phyloP scores from a whole-genome alignment of 2,113 vertebrate genomes.

The Forbesichthys papilliferus region DNA sequence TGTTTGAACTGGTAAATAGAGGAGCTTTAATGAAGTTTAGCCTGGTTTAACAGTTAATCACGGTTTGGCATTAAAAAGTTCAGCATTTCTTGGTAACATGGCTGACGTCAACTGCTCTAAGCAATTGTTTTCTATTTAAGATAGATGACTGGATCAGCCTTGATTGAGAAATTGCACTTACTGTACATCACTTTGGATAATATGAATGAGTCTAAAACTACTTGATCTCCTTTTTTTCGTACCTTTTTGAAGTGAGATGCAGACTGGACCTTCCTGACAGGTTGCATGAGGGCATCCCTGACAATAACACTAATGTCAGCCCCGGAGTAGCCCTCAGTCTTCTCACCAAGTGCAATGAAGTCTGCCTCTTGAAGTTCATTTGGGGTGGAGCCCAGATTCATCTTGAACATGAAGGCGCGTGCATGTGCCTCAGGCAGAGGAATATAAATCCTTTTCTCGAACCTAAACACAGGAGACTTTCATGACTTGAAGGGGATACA shows the following conservation, averaged over 20 bases:
- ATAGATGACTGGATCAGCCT: no score
- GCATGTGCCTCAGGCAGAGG: constrained; percentile 90
- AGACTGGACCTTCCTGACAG: constrained; percentile 89
- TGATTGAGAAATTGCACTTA: no score
- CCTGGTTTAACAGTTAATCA: no score
- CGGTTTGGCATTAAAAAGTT: no score
- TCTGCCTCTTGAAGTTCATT: constrained; percentile 79
- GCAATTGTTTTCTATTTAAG: no score
- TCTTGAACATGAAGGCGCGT: constrained; percentile 86
- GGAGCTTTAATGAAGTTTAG: no score
- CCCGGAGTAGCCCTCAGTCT: constrained; percentile 88
- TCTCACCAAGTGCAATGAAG: constrained; percentile 82
- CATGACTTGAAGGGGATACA: neutral
- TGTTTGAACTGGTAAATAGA: no score
- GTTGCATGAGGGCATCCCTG: constrained; percentile 92
- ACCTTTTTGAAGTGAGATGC: constrained; percentile 93
- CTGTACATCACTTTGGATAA: no score
- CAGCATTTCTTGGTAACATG: no score
- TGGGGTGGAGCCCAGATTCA: constrained; percentile 87
- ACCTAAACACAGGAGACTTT: constrained; percentile 69
- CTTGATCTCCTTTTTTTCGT: constrained; percentile 17
- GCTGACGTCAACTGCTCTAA: no score
- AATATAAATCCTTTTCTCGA: constrained; percentile 95
- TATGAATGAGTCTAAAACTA: no score
- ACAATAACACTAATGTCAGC: constrained; percentile 91